phyloP scores from a whole-genome alignment of 2,113 vertebrate species.

The Casuarius casuarius region DNA sequence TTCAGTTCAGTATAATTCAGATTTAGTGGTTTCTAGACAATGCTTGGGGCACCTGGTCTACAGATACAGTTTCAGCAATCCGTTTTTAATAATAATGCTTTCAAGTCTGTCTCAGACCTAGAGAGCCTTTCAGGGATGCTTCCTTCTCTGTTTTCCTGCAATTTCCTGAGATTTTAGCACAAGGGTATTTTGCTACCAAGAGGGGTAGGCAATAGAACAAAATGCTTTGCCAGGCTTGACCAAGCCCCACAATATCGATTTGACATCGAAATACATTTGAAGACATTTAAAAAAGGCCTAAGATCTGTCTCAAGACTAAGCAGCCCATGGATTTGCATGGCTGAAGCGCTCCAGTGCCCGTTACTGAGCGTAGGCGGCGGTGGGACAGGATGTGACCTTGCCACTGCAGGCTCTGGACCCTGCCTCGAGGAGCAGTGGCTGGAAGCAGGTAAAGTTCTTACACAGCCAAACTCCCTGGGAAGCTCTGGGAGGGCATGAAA shows the following conservation, averaged over 20 bases:
- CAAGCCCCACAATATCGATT: neutral
- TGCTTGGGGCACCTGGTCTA: neutral
- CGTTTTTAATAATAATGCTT: neutral
- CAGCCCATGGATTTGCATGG: neutral
- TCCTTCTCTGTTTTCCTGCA: neutral
- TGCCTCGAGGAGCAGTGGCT: neutral
- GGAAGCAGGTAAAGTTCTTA: neutral
- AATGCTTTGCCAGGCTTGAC: neutral
- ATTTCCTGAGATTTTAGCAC: neutral
- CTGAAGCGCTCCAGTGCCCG: neutral
- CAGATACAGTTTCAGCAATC: neutral
- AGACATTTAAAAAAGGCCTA: neutral
- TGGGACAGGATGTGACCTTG: neutral
- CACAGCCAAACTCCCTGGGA: neutral
- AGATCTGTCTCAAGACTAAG: neutral
- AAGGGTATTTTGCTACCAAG: neutral
- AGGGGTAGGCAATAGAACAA: neutral
- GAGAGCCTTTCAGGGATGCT: neutral
- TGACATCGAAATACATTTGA: neutral
- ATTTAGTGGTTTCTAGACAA: neutral
- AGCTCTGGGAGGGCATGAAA: neutral
- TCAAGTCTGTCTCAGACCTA: neutral
- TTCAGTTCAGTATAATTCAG: neutral
- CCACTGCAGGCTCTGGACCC: neutral
- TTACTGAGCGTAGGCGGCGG: neutral